These are phyloP conservation scores for Embiotoca jacksoni DNA, from an alignment of 2,113 vertebrate species.

Conservation along the genomic window DNA sequence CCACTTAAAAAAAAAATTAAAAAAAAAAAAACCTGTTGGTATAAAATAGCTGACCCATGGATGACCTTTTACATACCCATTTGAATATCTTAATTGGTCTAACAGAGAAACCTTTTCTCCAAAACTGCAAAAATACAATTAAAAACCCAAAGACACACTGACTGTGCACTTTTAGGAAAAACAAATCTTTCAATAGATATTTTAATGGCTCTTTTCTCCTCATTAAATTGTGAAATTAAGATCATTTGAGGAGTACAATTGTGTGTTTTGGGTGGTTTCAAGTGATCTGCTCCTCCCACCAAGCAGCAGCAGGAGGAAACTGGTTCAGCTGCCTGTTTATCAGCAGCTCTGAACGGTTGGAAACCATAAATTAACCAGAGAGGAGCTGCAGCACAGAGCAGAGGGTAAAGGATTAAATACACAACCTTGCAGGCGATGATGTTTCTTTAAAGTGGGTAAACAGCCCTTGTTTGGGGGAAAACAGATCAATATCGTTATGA, in stretches of 20 bases:
- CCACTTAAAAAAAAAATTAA: too few species aligned
- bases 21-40: too few species aligned
- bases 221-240: background rate
- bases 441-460: background rate
- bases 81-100: too few species aligned
- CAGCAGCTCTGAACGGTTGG: constrained; percentile 11
- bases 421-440: background rate
- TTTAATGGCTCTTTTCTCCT: background rate
- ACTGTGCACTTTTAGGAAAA: too few species aligned
- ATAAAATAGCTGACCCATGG: too few species aligned
- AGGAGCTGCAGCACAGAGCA: constrained; percentile 14
- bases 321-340: constrained; percentile 12
- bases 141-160: too few species aligned
- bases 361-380: constrained; percentile 1
- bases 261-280: background rate
- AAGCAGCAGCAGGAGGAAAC: constrained; percentile 5
- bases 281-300: constrained; percentile 38
- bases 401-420: constrained; percentile 6
- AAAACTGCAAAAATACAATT: too few species aligned
- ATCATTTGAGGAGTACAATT: too few species aligned
- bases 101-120: too few species aligned
- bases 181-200: too few species aligned
- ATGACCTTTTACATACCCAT: too few species aligned
- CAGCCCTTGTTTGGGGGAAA: background rate
- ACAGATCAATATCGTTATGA: background rate